These are phyloP conservation scores for Motacilla tschutschensis DNA, from an alignment of 2,113 vertebrate genomes.

Conservation along the genomic window DNA sequence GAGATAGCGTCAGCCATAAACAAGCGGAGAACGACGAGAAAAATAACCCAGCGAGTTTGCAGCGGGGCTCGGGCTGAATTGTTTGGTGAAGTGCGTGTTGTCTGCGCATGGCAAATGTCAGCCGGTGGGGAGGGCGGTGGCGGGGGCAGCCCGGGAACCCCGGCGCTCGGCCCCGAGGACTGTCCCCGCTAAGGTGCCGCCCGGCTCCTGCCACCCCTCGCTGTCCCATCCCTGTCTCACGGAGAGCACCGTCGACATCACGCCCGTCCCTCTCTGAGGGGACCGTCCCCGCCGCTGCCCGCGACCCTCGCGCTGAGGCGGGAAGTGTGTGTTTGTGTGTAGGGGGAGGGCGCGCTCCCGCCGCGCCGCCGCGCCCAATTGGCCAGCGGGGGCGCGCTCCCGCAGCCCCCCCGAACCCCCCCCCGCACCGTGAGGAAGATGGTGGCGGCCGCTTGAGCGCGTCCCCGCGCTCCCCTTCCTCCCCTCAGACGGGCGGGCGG, in stretches of 20 bases:
- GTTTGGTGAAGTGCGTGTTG: neutral
- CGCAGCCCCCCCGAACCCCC: neutral
- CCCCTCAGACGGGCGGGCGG: neutral
- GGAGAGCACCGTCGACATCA: neutral
- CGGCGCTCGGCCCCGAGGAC: neutral
- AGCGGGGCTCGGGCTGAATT: neutral
- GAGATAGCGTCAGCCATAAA: neutral
- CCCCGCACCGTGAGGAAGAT: neutral
- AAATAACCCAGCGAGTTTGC: neutral
- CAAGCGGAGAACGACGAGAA: neutral
- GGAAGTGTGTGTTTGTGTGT: neutral
- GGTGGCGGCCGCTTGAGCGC: constrained; percentile 9
- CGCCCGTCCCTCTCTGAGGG: neutral
- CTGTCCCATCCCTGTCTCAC: neutral
- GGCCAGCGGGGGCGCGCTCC: neutral
- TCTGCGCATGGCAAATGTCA: neutral
- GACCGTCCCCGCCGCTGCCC: neutral
- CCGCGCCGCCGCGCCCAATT: neutral
- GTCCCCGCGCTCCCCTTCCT: neutral
- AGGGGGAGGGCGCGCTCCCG: neutral
- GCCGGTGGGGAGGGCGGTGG: neutral
- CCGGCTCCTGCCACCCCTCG: neutral
- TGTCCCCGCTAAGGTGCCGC: too few species aligned
- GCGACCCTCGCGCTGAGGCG: neutral
- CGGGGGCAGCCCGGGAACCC: neutral